Evolutionary conservation across 2,113 vertebrate species (phyloP).

Genomic region (Actenoides lindsayi): DNA sequence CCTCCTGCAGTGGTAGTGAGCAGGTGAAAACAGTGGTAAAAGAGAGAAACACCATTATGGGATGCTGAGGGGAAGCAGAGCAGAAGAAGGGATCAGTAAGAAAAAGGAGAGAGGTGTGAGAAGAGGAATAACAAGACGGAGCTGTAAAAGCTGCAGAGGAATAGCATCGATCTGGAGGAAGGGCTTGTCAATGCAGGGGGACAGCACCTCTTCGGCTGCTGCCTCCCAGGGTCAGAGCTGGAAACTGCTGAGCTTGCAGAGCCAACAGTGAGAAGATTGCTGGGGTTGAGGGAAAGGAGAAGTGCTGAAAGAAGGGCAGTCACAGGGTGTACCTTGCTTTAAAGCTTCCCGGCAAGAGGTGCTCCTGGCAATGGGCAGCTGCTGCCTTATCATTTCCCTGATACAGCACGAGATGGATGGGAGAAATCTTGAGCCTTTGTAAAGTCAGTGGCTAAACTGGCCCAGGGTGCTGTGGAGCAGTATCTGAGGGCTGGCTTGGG

Average conservation of each 20-base stretch:
- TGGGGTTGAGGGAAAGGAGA: background rate
- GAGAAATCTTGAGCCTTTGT: background rate
- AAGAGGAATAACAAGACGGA: background rate
- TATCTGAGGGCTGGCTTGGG: fast-evolving
- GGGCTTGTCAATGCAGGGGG: fast-evolving
- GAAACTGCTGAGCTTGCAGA: background rate
- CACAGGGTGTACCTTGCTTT: background rate
- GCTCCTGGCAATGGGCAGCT: background rate
- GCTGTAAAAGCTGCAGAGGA: background rate
- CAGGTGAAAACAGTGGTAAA: background rate
- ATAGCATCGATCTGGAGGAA: background rate
- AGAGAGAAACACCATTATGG: background rate
- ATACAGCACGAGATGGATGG: background rate
- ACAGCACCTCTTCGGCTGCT: fast-evolving
- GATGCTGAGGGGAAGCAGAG: background rate
- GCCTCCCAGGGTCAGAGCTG: background rate
- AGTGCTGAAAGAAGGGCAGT: background rate
- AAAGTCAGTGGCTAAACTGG: background rate
- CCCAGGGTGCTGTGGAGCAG: background rate
- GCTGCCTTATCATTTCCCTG: background rate
- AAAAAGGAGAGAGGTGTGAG: background rate
- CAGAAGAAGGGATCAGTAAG: background rate
- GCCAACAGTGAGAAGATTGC: background rate
- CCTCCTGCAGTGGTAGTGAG: background rate
- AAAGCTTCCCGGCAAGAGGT: background rate